Evolutionary conservation across 2,113 vertebrate species (phyloP).

Genomic region (Corythoichthys haematopterus): DNA sequence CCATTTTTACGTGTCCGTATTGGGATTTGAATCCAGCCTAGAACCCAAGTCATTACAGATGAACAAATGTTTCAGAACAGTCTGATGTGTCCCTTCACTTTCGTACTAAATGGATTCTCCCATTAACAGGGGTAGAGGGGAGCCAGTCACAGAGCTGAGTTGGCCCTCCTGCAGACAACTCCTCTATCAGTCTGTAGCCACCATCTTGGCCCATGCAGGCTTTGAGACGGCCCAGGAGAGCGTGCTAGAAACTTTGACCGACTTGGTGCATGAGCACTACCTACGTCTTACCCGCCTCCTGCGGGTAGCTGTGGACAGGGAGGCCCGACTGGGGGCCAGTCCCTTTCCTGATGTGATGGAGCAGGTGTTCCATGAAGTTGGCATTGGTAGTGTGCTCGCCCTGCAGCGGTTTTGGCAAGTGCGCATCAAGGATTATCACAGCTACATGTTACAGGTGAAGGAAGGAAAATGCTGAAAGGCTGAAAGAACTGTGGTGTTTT

Average conservation of each 20-base stretch:
- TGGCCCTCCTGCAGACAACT: constrained; percentile 93
- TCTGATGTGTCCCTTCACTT: background rate
- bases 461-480: background rate
- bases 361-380: constrained; percentile 94
- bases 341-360: constrained; percentile 94
- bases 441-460: constrained; percentile 92
- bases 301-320: constrained; percentile 87
- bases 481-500: too few relatives aligned
- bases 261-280: constrained; percentile 91
- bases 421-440: constrained; percentile 96
- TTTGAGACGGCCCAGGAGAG: constrained; percentile 92
- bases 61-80: background rate
- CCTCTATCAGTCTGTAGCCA: constrained; percentile 94
- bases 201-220: constrained; percentile 88
- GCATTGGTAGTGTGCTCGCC: constrained; percentile 89
- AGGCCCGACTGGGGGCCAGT: constrained; percentile 84
- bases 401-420: constrained; percentile 98
- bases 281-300: constrained; percentile 85
- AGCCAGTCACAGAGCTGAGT: constrained; percentile 92
- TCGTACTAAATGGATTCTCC: constrained; percentile 4
- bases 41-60: background rate
- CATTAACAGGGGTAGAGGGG: constrained; percentile 83
- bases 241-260: constrained; percentile 90
- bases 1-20: background rate
- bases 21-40: background rate